Evolutionary conservation across 2,113 vertebrate species (phyloP), one percentile per base, ranked within the genome.

Genomic region (Cricetomys ansorgei): DNA sequence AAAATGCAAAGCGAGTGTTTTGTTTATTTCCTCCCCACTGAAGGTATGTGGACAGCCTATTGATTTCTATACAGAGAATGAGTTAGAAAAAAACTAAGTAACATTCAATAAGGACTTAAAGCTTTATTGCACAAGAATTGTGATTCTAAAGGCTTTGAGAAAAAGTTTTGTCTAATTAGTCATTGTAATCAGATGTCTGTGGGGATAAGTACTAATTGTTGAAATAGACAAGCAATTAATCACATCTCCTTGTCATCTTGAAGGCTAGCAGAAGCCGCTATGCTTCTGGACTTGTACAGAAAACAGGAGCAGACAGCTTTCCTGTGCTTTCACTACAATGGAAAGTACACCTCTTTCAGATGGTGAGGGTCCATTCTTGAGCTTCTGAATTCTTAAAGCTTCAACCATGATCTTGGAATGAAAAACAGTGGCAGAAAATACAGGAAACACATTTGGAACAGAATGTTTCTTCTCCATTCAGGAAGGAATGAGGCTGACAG

Each of bases 101-200:
- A 72, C 81, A 55, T 19, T 89, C 59, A 91, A 95, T 92, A 95
- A 97, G 94, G 76, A 84, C 73, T 92, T 96, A 62, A 80, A 67
- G 37, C 65, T 62, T 85, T 96, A 89, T 95, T 92, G 76, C 48
- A 69, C 77, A 85, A 94, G 53, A 93, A 86, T 48, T 75, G 81
- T 73, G 94, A 95, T 97, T 96, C 88, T 89, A 96, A 75, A 86
- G 72, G 72, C 88, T 94, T 97, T 72, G 91, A 77, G 55, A 94
- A 94, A 88, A 95, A 94, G 45, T 81, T 95, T 77, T 90, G 73
- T 91, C 81, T 97, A 94, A 96, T 97, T 96, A 97, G 94, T 94
- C 88, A 95, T 48, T 80, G 77, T 94, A 92, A 94, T 95, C 95
- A 87, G 92, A 81, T 95, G 72, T 79, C 94, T 96, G 27, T 89